Conservation (phyloP, 1,140 invertebrate species). For the Drosophila baimaii region DNA sequence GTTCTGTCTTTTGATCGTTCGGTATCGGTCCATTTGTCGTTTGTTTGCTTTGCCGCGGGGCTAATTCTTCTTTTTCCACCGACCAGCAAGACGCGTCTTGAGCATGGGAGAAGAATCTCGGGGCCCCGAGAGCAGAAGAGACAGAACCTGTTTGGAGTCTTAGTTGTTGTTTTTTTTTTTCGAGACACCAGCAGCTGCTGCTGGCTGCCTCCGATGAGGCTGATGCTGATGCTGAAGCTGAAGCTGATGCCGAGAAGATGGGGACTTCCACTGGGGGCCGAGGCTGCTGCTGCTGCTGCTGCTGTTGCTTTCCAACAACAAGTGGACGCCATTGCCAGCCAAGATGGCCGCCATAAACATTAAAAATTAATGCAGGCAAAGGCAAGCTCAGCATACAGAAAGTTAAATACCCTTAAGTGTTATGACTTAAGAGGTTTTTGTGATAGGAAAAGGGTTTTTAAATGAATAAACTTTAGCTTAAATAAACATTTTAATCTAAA, state of each 20-base stretch:
- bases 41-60: constrained; percentile 81
- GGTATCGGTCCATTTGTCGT: constrained; percentile 82
- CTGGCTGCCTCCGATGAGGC: constrained; percentile 39
- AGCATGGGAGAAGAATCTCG: constrained; percentile 55
- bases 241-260: constrained; percentile 40
- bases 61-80: constrained; percentile 64
- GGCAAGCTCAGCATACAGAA: neutral
- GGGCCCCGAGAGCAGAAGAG: constrained; percentile 26
- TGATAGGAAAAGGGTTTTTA: neutral
- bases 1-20: constrained; percentile 79
- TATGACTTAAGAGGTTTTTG: neutral
- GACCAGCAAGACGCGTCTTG: constrained; percentile 19
- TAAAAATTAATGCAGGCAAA: constrained; percentile 53
- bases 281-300: constrained; percentile 20
- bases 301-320: constrained; percentile 61
- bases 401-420: constrained; percentile 6
- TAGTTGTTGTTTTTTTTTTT: constrained; percentile 12
- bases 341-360: constrained; percentile 83
- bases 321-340: constrained; percentile 80
- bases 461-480: neutral
- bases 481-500: too few species aligned
- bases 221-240: constrained; percentile 43
- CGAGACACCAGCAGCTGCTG: constrained; percentile 50
- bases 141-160: constrained; percentile 49
- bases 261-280: constrained; percentile 27